Conservation (phyloP, 2,888 invertebrate genomes). For the Anticlea derivata region DNA sequence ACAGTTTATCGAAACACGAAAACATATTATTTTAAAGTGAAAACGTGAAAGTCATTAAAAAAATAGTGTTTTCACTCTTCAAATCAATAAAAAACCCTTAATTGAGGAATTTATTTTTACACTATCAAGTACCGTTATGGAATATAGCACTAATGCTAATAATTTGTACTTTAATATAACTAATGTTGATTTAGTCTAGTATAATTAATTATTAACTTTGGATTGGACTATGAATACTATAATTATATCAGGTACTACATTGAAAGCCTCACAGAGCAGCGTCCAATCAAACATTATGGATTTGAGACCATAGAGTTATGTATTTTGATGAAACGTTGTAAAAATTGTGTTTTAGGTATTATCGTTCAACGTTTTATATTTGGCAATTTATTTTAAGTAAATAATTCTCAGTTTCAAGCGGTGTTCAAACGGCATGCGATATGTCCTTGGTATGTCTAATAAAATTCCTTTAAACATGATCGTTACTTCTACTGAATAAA, state of each 20-base stretch:
- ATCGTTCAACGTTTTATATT: not conserved
- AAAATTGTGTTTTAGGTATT: slow-evolving; percentile 1
- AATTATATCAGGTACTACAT: not conserved
- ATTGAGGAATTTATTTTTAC: slow-evolving; percentile 12
- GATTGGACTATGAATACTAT: not conserved
- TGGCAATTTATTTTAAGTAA: no score
- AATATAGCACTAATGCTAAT: slow-evolving; percentile 34
- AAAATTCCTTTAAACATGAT: no score
- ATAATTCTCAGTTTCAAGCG: no score
- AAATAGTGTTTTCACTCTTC: no score
- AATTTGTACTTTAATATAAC: slow-evolving; percentile 14
- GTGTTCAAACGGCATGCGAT: no score
- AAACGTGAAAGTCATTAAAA: not conserved
- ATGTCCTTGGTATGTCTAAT: no score
- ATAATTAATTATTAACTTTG: not conserved
- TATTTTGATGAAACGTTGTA: not conserved
- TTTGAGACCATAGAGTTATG: not conserved
- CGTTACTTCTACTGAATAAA: no score
- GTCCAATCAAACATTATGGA: not conserved
- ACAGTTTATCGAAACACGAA: slow-evolving; percentile 3
- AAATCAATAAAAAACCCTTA: not conserved
- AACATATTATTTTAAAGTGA: slow-evolving; percentile 1
- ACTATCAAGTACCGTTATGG: slow-evolving; percentile 31
- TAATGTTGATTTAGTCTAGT: slow-evolving; percentile 1
- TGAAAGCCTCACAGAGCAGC: no score